Evolutionary conservation across 2,113 vertebrate species (phyloP), one percentile per base, ranked within the genome.

Genomic region (Crotalus helleri): DNA sequence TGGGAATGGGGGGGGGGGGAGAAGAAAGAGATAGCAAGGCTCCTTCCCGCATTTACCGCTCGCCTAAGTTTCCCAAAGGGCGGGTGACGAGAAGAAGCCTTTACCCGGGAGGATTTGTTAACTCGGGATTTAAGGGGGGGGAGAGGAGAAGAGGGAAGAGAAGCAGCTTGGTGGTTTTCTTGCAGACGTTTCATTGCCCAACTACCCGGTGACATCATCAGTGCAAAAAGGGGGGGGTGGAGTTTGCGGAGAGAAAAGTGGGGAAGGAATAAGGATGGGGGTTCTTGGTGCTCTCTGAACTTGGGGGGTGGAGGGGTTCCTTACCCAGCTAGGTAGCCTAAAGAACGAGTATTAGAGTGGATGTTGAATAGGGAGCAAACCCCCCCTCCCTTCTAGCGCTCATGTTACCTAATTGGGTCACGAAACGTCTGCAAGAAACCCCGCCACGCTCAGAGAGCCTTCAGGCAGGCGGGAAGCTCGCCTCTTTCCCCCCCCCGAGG

Each of bases 1-100:
- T 5, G 0, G 33, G 10, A 3, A 33, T 0, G n/a, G n/a, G 33
- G 10, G 10, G 5, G n/a, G 9, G 74, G 17, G 0, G 15, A 81
- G 69, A 11, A 39, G 74, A 85, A 29, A 39, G 74, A 85, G 19
- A 33, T 15, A 13, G 26, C 74, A 1, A 4, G 46, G 85, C 2
- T 13, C 24, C 24, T 5, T 12, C 10, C 24, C 6, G 0, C 46
- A 0, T 46, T 5, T 1, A 12, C 24, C 49, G 44, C 85, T 13
- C 26, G 23, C 1, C 9, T 15, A 51, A 49, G 9, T 10, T 33
- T 10, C 81, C 57, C 57, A 8, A 49, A 23, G 1, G 57, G 57
- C 59, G 59, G 59, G 24, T 3, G 5, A 58, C 1, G 19, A 26
- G 9, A 29, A 29, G 24, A 46, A 46, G 46, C 24, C 9, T 24